Conservation (phyloP, 2,888 invertebrate species). For the Sthenelais limicola region DNA sequence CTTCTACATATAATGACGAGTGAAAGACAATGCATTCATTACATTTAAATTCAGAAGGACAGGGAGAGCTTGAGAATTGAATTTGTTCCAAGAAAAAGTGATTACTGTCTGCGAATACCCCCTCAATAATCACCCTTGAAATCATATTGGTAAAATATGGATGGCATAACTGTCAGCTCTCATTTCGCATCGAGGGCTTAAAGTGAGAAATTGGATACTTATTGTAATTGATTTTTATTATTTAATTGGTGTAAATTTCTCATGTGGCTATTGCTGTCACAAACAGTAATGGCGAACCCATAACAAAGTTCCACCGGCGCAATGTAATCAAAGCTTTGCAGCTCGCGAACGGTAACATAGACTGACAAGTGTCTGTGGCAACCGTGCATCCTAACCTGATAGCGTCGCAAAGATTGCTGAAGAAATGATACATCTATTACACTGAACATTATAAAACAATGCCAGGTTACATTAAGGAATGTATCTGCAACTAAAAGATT, state of each 20-base stretch:
- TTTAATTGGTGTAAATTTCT: slow-evolving; percentile 39
- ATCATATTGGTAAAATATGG: slow-evolving; percentile 38
- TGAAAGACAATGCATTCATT: slow-evolving; percentile 32
- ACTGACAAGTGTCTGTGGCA: neutral
- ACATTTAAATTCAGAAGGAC: slow-evolving; percentile 25
- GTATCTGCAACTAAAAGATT: no score
- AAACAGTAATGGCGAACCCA: slow-evolving; percentile 28
- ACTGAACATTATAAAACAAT: no score
- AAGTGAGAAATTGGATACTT: slow-evolving; percentile 39
- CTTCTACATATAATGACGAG: slow-evolving; percentile 8
- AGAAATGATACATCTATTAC: slow-evolving; percentile 26
- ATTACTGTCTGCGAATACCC: slow-evolving; percentile 16
- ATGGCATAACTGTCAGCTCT: slow-evolving; percentile 34
- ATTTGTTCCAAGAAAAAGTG: slow-evolving; percentile 25
- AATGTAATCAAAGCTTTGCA: slow-evolving; percentile 24
- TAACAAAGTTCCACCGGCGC: neutral
- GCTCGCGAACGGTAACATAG: neutral
- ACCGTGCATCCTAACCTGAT: neutral
- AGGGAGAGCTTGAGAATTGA: neutral
- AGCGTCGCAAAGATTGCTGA: slow-evolving; percentile 17
- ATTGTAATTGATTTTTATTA: slow-evolving; percentile 39
- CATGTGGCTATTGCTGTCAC: slow-evolving; percentile 38
- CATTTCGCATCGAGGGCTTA: slow-evolving; percentile 9
- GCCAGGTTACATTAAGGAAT: no score
- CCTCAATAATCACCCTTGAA: slow-evolving; percentile 17